A percentile compares a stretch with the other conserved stretches of the same genome.
These are phyloP conservation scores for Drosophila funebris DNA, from an alignment of 1,140 invertebrate species.

Conservation along the genomic window DNA sequence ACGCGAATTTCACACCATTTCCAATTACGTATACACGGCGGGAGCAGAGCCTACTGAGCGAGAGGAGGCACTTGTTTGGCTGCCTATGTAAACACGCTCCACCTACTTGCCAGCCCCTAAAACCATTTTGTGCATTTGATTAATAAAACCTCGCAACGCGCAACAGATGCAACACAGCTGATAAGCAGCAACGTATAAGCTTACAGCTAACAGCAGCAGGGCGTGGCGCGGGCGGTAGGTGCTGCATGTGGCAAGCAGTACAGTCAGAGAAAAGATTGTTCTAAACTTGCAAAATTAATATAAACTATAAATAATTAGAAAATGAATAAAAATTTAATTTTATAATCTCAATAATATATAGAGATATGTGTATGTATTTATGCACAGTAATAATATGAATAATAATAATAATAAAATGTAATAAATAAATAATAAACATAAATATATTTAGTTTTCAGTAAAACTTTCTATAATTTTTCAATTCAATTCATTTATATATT, in stretches of 20 bases:
- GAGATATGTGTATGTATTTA: no score
- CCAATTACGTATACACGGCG: slow-evolving; percentile 58
- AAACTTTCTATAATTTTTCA: no score
- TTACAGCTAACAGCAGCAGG: slow-evolving; percentile 25
- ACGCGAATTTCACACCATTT: slow-evolving; percentile 81
- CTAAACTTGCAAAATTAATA: no score
- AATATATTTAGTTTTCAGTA: no score
- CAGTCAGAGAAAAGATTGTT: slow-evolving; percentile 1
- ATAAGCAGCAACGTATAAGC: slow-evolving; percentile 58
- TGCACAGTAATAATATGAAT: no score
- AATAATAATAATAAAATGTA: no score
- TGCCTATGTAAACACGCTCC: slow-evolving; percentile 78
- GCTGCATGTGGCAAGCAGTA: background rate
- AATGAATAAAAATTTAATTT: no score
- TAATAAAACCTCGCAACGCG: slow-evolving; percentile 81
- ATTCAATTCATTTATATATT: no score
- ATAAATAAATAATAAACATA: no score
- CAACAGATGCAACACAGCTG: slow-evolving; percentile 67
- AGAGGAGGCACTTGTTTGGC: slow-evolving; percentile 48
- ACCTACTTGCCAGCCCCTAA: slow-evolving; percentile 78
- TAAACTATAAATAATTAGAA: background rate
- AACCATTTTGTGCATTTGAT: slow-evolving; percentile 83
- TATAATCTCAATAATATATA: no score
- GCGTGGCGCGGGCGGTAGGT: background rate
- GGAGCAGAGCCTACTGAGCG: background rate